Evolutionary conservation across 2,888 invertebrate species (phyloP).

Genomic region (Tetramorium bicarinatum): DNA sequence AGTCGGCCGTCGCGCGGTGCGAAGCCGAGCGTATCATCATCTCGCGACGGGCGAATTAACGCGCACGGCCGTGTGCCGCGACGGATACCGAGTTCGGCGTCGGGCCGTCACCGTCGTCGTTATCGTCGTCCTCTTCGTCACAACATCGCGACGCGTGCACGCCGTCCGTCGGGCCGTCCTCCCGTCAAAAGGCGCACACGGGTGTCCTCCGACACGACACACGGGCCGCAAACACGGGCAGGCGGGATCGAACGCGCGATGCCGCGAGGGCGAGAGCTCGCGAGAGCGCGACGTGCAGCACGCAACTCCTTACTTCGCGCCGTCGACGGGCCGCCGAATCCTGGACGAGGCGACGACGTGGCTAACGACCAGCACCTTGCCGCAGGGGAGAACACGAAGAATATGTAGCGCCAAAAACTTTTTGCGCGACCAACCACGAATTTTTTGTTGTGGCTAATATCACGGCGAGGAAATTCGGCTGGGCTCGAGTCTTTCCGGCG

Average conservation of each 20-base stretch:
- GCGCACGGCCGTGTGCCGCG: neutral
- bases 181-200: conserved; percentile 72
- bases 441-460: conserved; percentile 84
- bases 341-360: conserved; percentile 49
- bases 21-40: conserved; percentile 5
- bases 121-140: conserved; percentile 54
- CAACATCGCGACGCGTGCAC: conserved; percentile 76
- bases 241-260: conserved; percentile 58
- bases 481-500: conserved; percentile 73
- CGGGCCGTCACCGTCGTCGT: no score
- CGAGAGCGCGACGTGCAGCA: neutral
- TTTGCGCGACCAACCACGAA: conserved; percentile 79
- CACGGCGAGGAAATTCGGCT: conserved; percentile 81
- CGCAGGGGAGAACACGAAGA: conserved; percentile 63
- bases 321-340: conserved; percentile 53
- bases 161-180: conserved; percentile 66
- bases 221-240: conserved; percentile 64
- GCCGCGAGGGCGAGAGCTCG: neutral
- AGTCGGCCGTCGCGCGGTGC: neutral
- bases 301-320: conserved; percentile 60
- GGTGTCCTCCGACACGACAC: conserved; percentile 64
- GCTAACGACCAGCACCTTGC: conserved; percentile 47
- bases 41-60: neutral
- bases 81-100: neutral
- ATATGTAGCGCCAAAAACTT: conserved; percentile 79